These are phyloP conservation scores for Rhinoderma darwinii DNA, from an alignment of 2,113 vertebrate species.

Conservation along the genomic window DNA sequence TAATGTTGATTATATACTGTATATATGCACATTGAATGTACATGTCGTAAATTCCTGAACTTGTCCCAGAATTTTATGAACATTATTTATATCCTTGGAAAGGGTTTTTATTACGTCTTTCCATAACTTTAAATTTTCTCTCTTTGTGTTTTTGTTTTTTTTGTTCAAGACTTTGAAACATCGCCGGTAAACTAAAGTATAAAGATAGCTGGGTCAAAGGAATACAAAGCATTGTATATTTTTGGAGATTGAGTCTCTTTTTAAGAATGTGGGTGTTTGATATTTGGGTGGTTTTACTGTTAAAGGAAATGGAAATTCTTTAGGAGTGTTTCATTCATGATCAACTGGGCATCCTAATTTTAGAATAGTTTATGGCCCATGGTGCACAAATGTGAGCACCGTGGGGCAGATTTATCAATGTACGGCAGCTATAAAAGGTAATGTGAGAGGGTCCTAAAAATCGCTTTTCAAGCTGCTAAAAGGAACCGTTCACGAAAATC, in stretches of 20 bases:
- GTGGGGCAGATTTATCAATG: background rate
- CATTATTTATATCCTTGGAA: background rate
- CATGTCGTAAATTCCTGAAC: background rate
- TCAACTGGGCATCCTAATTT: no score
- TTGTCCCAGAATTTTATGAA: slow-evolving; percentile 5
- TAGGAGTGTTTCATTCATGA: no score
- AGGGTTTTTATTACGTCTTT: background rate
- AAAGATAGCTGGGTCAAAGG: background rate
- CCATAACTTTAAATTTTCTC: no score
- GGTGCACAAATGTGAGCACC: no score
- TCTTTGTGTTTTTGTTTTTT: background rate
- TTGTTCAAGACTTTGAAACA: background rate
- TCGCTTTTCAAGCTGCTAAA: background rate
- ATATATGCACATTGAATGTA: slow-evolving; percentile 1
- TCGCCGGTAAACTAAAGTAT: background rate
- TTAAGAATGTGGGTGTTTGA: background rate
- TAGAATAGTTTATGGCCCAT: no score
- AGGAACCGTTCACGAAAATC: background rate
- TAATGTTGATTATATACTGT: background rate
- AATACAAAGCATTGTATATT: background rate
- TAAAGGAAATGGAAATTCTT: background rate
- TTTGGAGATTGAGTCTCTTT: background rate
- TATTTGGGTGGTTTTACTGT: background rate
- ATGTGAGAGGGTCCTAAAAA: background rate
- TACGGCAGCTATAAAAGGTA: background rate